Conservation (phyloP, 2,113 vertebrate genomes). For the Hyaena hyaena region DNA sequence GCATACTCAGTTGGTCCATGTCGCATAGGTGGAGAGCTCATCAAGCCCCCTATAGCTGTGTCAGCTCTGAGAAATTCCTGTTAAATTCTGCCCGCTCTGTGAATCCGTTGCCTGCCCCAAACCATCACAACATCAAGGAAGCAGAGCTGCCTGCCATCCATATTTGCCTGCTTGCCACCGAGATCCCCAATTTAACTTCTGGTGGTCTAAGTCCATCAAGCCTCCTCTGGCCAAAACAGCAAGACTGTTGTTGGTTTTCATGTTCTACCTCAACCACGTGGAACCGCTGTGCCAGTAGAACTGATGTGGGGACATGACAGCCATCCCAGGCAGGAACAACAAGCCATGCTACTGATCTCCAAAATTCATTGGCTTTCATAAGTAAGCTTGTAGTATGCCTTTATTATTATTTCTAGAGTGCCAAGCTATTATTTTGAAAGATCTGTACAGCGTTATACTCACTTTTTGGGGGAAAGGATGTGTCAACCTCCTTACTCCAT, state of each 20-base stretch:
- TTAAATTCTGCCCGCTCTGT: background rate
- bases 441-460: background rate
- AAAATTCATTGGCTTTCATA: constrained; percentile 9
- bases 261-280: background rate
- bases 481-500: background rate
- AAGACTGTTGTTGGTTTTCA: background rate
- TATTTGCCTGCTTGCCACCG: background rate
- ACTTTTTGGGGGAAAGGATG: background rate
- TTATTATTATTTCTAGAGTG: constrained; percentile 26
- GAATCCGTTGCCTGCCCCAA: background rate
- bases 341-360: background rate
- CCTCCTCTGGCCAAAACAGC: background rate
- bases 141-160: background rate
- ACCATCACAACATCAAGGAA: background rate
- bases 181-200: background rate
- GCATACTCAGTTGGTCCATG: background rate
- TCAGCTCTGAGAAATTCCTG: background rate
- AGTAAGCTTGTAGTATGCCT: constrained; percentile 3
- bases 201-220: background rate
- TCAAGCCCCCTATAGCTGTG: background rate
- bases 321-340: background rate
- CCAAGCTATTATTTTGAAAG: background rate
- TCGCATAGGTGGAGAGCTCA: background rate
- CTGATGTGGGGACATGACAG: background rate
- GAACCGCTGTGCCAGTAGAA: background rate